Percentiles rank a stretch among this genome's conserved stretches.
These are phyloP conservation scores for Limnodromus scolopaceus DNA, from an alignment of 2,797 vertebrate genomes.

Conservation along the genomic window DNA sequence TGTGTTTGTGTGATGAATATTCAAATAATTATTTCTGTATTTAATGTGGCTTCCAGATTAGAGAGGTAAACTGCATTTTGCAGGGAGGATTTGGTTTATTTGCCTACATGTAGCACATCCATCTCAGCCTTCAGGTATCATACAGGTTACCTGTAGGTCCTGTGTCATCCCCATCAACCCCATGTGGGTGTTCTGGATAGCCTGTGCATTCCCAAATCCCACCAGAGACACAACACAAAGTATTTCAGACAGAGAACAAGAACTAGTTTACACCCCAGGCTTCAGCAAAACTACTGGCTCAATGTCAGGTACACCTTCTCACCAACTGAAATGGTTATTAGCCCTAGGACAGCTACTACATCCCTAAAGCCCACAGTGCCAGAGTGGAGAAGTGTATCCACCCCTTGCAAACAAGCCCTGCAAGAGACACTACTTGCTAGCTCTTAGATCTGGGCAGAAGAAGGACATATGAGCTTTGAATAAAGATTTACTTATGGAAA, in stretches of 20 bases:
- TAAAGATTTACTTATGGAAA: slow-evolving; percentile 57
- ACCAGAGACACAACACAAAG: not conserved
- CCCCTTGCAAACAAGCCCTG: not conserved
- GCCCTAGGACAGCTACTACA: not conserved
- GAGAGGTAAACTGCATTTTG: not conserved
- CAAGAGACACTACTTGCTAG: not conserved
- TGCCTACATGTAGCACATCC: not conserved
- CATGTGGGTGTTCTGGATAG: not conserved
- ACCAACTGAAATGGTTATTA: not conserved
- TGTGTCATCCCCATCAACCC: rapidly evolving
- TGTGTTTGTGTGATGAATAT: not conserved
- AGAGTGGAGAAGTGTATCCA: not conserved
- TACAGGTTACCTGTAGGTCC: not conserved
- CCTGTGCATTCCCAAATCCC: not conserved
- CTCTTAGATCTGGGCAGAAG: not conserved
- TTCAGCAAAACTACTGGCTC: not conserved
- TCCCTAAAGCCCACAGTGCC: not conserved
- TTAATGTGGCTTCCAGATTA: not conserved
- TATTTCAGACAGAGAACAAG: not conserved
- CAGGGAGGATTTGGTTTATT: not conserved
- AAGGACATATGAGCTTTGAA: not conserved
- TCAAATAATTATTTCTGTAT: not conserved
- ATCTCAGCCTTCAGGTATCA: not conserved
- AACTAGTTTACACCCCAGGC: not conserved
- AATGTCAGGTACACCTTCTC: not conserved